Conservation (phyloP, 2,888 invertebrate species). For the Digitonthophagus gazella region DNA sequence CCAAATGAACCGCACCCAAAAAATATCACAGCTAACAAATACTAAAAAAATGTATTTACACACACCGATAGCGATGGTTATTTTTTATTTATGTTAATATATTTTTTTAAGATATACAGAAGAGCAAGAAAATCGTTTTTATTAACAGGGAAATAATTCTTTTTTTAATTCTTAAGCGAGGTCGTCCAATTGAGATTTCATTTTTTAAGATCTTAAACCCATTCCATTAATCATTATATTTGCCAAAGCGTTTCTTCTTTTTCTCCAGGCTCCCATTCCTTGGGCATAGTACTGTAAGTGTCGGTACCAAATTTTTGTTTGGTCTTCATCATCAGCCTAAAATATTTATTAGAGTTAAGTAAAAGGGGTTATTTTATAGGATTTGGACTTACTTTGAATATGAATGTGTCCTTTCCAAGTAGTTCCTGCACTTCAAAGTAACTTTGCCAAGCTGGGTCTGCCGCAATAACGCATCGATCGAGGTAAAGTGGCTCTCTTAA, state of each 20-base stretch:
- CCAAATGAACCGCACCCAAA: conserved; percentile 42
- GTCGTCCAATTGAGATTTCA: conserved; percentile 18
- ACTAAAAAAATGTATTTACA: conserved; percentile 46
- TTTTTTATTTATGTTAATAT: conserved; percentile 19
- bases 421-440: conserved; percentile 95
- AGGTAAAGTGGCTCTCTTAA: conserved; percentile 87
- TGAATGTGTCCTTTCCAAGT: conserved; percentile 87
- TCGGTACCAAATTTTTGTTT: conserved; percentile 86
- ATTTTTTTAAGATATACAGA: background rate
- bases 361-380: background rate
- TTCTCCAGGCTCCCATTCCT: conserved; percentile 90
- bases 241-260: conserved; percentile 88
- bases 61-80: background rate
- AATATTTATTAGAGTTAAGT: conserved; percentile 16
- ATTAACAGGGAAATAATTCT: conserved; percentile 18
- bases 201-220: conserved; percentile 50
- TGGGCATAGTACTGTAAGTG: conserved; percentile 88
- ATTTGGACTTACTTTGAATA: conserved; percentile 75
- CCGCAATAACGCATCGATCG: conserved; percentile 87
- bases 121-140: too few relatives aligned
- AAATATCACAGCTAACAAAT: conserved; percentile 55
- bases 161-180: conserved; percentile 16
- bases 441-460: conserved; percentile 88
- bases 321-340: conserved; percentile 83
- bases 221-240: conserved; percentile 95